Base-by-base conservation (phyloP, 2,888 invertebrate species). In the Aromia moschata region DNA sequence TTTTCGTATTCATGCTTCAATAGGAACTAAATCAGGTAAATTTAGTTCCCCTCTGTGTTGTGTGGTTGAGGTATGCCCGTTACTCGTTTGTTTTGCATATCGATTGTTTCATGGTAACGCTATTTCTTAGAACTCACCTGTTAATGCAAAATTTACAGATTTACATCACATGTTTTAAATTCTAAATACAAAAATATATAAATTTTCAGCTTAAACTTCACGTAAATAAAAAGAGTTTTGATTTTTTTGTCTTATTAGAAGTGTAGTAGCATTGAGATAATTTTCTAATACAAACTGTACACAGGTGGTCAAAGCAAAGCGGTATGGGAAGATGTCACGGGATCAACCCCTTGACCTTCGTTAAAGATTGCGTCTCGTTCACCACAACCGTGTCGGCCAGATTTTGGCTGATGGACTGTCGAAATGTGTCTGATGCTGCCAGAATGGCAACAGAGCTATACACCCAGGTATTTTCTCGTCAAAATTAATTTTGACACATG, bases 291-390 rank as follows among this genome's bases (percentile, higher is more conserved):
- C 9, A 30, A 33, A 17, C 44, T 30, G 36, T 44, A 43, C 52
- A 38, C 56, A 88, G 92, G 98, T 61, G 98, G 98, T 1, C 94
- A 95, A 68, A 94, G 93, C 70, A 92, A 96, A 67, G 98, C 99
- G 2, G 92, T 97, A 72, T 99, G 99, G 98, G 99, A 99, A 80
- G 99, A 99, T 82, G 98, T 99, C 7, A 99, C 98, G 0, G 98
- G 98, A 18, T 97, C 97, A 40, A 98, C 98, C 98, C 98, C 9
- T 85, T 99, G 65, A 94, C 96, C 4, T 93, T 98, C 82, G 93
- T 96, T 65, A 96, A 95, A 73, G 96, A 98, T 79, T 96, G 95
- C 77, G 98, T 98, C 1, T 96, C 97, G 17, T 99, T 99, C 83
- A 99, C 98, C 7, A 99, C 98, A 5, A 98, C 98, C 0, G 98